These are phyloP conservation scores for Dicentrarchus labrax DNA, from an alignment of 2,113 vertebrate genomes.

Conservation along the genomic window DNA sequence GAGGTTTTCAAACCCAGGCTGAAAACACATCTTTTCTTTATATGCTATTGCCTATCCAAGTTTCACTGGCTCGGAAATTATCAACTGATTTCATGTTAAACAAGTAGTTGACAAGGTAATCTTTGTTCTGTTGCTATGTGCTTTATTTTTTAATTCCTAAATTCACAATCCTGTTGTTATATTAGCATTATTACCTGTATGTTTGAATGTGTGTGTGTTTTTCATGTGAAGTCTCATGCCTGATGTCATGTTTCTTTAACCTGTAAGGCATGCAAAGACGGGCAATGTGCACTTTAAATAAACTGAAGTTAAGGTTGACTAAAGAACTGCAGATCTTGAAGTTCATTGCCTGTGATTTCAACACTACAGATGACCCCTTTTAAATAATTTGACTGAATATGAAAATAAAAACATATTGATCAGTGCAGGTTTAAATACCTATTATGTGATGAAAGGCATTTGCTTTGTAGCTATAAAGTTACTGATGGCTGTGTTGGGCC, in stretches of 20 bases:
- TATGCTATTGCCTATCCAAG: not conserved
- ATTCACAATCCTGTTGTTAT: not conserved
- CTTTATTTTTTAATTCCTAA: not conserved
- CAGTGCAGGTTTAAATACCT: not conserved
- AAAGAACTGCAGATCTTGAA: no score
- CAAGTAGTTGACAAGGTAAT: not conserved
- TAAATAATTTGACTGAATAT: not conserved
- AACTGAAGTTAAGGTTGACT: not conserved
- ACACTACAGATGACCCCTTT: not conserved
- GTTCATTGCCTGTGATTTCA: not conserved
- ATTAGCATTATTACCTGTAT: not conserved
- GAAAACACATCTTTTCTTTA: not conserved
- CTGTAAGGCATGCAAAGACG: not conserved
- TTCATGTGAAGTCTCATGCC: not conserved
- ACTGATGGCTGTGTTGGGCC: conserved; percentile 20
- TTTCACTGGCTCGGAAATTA: not conserved
- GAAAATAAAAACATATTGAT: not conserved
- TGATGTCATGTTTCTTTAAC: not conserved
- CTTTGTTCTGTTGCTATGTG: not conserved
- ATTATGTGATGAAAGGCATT: not conserved
- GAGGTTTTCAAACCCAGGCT: not conserved
- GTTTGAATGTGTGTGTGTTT: not conserved
- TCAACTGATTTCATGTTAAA: not conserved
- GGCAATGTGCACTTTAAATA: not conserved
- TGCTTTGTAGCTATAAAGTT: not conserved